Conservation (phyloP, 2,888 invertebrate genomes). For the Hylaea fasciaria region DNA sequence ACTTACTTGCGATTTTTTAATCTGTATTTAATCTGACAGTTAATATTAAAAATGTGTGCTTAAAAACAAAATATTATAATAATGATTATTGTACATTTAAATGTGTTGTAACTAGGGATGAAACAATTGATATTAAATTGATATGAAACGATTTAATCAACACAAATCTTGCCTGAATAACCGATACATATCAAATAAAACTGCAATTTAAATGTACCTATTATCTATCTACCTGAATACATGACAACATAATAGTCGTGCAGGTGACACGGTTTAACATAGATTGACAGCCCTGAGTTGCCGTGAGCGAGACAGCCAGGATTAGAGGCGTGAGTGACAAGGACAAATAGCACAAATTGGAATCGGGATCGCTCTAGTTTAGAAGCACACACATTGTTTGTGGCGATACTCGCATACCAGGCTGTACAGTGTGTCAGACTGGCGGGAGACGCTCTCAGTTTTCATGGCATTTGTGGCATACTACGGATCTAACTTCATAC, state of each 20-base stretch:
- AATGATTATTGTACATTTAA: too few species aligned
- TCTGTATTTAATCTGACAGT: too few species aligned
- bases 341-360: conserved; percentile 57
- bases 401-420: conserved; percentile 55
- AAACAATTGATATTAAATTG: too few species aligned
- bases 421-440: conserved; percentile 57
- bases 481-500: neutral
- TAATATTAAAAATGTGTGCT: too few species aligned
- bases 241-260: conserved; percentile 10
- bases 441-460: conserved; percentile 54
- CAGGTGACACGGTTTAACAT: conserved; percentile 34
- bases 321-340: conserved; percentile 61
- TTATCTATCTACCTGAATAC: neutral
- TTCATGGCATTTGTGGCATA: conserved; percentile 17
- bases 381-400: conserved; percentile 74
- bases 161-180: too few species aligned
- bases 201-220: neutral
- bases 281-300: conserved; percentile 51
- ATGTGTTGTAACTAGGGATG: too few species aligned
- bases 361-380: conserved; percentile 75
- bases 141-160: too few species aligned
- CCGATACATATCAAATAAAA: too few species aligned
- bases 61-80: too few species aligned
- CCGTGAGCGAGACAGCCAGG: conserved; percentile 54
- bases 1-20: too few species aligned